These are phyloP conservation scores for Lamellibrachia satsuma DNA, from an alignment of 2,888 invertebrate genomes.

Conservation along the genomic window DNA sequence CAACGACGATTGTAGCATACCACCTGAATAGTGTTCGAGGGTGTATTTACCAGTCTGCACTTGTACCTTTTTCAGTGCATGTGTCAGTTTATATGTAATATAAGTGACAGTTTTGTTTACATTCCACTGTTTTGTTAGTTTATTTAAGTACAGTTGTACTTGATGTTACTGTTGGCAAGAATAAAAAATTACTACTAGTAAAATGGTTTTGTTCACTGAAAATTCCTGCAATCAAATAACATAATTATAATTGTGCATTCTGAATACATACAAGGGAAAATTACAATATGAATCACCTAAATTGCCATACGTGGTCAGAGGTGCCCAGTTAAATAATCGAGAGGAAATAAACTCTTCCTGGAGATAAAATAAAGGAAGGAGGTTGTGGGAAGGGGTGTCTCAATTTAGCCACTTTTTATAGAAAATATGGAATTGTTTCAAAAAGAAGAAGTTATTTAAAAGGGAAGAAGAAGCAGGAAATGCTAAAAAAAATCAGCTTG, in stretches of 20 bases:
- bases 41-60: not conserved
- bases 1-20: not conserved
- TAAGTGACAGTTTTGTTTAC: not conserved
- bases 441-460: too few relatives aligned
- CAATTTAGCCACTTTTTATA: too few relatives aligned
- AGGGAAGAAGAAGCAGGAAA: too few relatives aligned
- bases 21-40: not conserved
- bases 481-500: too few relatives aligned
- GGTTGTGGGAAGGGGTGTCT: too few relatives aligned
- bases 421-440: too few relatives aligned
- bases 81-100: not conserved
- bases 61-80: not conserved
- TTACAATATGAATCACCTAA: not conserved
- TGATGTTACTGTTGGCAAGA: not conserved
- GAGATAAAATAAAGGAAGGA: too few relatives aligned
- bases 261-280: not conserved
- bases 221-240: not conserved
- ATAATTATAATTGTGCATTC: not conserved
- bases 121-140: not conserved
- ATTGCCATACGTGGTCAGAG: not conserved
- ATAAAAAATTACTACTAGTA: not conserved
- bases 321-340: too few relatives aligned
- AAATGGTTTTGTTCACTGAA: not conserved
- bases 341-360: too few relatives aligned
- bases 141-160: not conserved